Conservation (phyloP, 2,888 invertebrate genomes). For the Drosophila cognata region DNA sequence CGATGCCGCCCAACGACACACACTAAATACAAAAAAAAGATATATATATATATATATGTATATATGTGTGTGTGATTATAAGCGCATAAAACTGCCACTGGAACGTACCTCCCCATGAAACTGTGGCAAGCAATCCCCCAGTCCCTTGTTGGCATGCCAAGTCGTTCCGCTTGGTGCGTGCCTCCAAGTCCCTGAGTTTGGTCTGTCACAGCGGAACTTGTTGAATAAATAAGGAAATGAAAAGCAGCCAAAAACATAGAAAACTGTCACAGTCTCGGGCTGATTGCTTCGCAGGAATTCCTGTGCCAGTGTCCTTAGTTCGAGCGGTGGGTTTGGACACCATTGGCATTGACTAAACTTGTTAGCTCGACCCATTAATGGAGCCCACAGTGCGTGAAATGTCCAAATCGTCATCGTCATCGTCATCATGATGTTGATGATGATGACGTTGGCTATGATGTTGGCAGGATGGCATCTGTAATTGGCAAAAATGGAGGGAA, state of each 20-base stretch:
- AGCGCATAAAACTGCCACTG: conserved; percentile 63
- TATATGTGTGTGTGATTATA: conserved; percentile 60
- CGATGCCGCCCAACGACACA: conserved; percentile 54
- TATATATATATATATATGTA: not conserved
- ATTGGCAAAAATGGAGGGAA: conserved; percentile 45
- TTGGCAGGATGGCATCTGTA: conserved; percentile 20
- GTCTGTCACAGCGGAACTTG: conserved; percentile 62
- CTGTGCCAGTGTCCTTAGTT: conserved; percentile 29
- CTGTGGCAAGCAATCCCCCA: not conserved
- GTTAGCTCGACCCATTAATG: conserved; percentile 45
- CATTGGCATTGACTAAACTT: conserved; percentile 25
- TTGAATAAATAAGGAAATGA: conserved; percentile 77
- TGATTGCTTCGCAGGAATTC: conserved; percentile 71
- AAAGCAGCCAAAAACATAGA: conserved; percentile 55
- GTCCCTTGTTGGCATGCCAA: conserved; percentile 37
- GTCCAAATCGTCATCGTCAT: conserved; percentile 33
- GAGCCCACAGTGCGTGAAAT: conserved; percentile 49
- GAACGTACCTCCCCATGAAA: conserved; percentile 9
- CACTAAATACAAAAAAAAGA: conserved; percentile 39
- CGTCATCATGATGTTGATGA: conserved; percentile 7
- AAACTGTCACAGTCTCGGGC: conserved; percentile 58
- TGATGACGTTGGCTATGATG: not conserved
- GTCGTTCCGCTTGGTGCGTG: conserved; percentile 46
- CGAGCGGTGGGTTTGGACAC: not conserved
- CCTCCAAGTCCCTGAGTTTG: conserved; percentile 34